phyloP scores from a whole-genome alignment of 2,888 invertebrate genomes.

The Scaptomyza flava region DNA sequence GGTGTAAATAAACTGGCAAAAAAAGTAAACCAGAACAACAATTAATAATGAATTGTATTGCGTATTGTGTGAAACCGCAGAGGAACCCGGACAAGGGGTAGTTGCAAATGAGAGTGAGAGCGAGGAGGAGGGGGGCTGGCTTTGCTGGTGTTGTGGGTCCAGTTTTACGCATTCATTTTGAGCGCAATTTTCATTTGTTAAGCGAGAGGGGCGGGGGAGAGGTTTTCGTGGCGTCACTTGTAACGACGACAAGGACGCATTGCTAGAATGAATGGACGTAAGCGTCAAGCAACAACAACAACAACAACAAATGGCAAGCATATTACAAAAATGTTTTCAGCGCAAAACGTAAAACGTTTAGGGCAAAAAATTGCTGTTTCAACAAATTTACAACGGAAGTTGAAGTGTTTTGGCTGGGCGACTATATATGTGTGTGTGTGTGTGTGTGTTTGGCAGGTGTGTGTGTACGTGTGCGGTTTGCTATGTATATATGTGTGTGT shows the following conservation, averaged over 20 bases:
- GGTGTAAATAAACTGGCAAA: slow-evolving; percentile 1
- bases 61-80: slow-evolving; percentile 73
- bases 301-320: slow-evolving; percentile 61
- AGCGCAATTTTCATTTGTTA: slow-evolving; percentile 54
- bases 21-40: slow-evolving; percentile 67
- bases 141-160: slow-evolving; percentile 37
- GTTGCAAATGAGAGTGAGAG: neutral
- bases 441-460: slow-evolving; percentile 33
- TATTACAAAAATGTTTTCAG: slow-evolving; percentile 71
- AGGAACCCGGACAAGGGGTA: slow-evolving; percentile 16
- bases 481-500: slow-evolving; percentile 27
- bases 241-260: slow-evolving; percentile 49
- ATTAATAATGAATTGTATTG: slow-evolving; percentile 81
- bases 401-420: slow-evolving; percentile 57
- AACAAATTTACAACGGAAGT: slow-evolving; percentile 79
- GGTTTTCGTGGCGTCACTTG: slow-evolving; percentile 28
- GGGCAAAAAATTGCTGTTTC: slow-evolving; percentile 72
- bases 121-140: neutral
- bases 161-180: slow-evolving; percentile 69
- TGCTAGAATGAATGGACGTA: slow-evolving; percentile 63
- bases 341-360: slow-evolving; percentile 58
- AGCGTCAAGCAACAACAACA: slow-evolving; percentile 50
- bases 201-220: neutral
- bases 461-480: slow-evolving; percentile 11
- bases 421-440: slow-evolving; percentile 17